Evolutionary conservation across 2,888 invertebrate species (phyloP), one percentile per base, ranked within the genome.

Genomic region (Polyploca ridens): DNA sequence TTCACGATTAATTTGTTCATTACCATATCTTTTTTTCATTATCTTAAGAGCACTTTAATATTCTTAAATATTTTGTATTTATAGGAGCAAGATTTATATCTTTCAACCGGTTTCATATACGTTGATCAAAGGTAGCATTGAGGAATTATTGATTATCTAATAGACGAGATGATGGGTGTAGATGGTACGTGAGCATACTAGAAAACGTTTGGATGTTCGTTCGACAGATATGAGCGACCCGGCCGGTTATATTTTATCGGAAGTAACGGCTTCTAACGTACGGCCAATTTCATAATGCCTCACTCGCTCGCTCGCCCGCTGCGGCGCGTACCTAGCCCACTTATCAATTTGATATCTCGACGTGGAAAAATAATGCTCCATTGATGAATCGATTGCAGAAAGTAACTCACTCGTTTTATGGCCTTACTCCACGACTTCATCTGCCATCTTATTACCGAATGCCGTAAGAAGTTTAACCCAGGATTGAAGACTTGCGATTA

Each of bases 201-300:
- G 82, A 78, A 84, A 87, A 83, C 77, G 76, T 78, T 75, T 66
- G 69, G 67, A 64, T 69, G 79, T 84, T 79, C 80, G 75, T 84
- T 85, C 87, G 88, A 90, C 92, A 92, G 93, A 93, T 94, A 94
- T 94, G 93, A 94, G 90, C 90, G 78, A 82, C 83, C 82, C 81
- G 83, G 89, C 81, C 84, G 93, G 91, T 92, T 88, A 93, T 94
- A 94, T 93, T 93, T 94, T 93, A 94, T 92, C 91, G 85, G 84
- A 90, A 91, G 93, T 92, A 91, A 94, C 90, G 93, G 93, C 90
- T 80, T 83, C 91, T 94, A 93, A 94, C 92, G 88, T 94, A 94
- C 91, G 87, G 94, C 94, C 94, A 94, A 94, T 94, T 93, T 93
- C 93, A 94, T 94, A 94, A 94, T 94, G 94, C 94, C 85, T 86